Base-by-base conservation (phyloP, 2,797 vertebrate genomes). In the Tragopan temminckii region DNA sequence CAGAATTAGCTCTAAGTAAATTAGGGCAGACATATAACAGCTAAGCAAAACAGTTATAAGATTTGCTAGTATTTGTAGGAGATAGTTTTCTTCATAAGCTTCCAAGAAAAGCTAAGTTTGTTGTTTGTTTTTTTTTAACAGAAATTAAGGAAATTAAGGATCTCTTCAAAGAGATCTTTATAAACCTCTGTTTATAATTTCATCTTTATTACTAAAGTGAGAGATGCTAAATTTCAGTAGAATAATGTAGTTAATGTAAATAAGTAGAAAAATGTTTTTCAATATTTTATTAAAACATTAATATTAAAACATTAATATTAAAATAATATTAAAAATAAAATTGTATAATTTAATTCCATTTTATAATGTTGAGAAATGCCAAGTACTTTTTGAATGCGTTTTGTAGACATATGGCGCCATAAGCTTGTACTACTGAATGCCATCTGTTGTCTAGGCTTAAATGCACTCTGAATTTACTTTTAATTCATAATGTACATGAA, bases 401-500 rank as follows among this genome's bases (percentile, higher is more conserved):
- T 90, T 95, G 70, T 45, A 89, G 62, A 94, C 97, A 97, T 98
- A 98, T 91, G 97, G 96, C 84, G 79, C 88, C 90, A 91, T 95
- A 95, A 94, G 96, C 92, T 97, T 91, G 76, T 89, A 97, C 94
- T 94, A 95, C 93, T 95, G 77, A 90, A 63, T 88, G 91, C 97
- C 97, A 98, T 98, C 97, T 98, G 97, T 76, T 95, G 91, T 97
- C 97, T 98, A 95, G 92, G 96, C 90, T 97, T 92, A 95, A 97
- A 90, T 97, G 95, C 92, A 95, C 92, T 93, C 88, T 97, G 94
- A 96, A 96, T 97, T 97, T 97, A 89, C 88, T 96, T 96, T 96
- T 95, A 97, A 96, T 97, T 98, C 90, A 92, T 89, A 96, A 96
- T 87, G 96, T 97, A 96, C 92, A 95, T 79, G 91, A 93, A 94